Percentiles rank a stretch among this genome's conserved stretches.
These are phyloP conservation scores for Tortrix viridana DNA, from an alignment of 2,888 invertebrate genomes.

Conservation along the genomic window DNA sequence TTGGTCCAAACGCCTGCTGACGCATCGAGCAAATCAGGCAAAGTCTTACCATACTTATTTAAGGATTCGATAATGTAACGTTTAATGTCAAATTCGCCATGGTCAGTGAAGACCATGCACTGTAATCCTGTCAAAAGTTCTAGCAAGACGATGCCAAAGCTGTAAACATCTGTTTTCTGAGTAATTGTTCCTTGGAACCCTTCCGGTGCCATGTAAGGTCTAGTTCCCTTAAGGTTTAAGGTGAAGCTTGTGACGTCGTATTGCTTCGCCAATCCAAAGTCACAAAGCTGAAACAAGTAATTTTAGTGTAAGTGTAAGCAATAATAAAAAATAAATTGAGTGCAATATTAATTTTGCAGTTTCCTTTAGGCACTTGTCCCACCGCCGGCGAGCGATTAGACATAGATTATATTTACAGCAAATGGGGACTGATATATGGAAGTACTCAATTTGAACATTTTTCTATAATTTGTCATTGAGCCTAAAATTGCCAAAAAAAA, in stretches of 20 bases:
- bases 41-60: conserved; percentile 72
- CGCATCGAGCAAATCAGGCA: conserved; percentile 83
- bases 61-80: conserved; percentile 77
- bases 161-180: conserved; percentile 90
- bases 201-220: conserved; percentile 91
- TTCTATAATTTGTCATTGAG: no score
- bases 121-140: conserved; percentile 89
- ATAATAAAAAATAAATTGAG: background rate
- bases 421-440: no score
- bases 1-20: conserved; percentile 81
- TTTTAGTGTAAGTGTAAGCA: no score
- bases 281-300: conserved; percentile 85
- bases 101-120: conserved; percentile 81
- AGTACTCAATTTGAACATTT: no score
- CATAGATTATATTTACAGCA: no score
- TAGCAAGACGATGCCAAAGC: conserved; percentile 90
- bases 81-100: conserved; percentile 72
- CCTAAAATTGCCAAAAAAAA: no score
- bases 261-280: conserved; percentile 89
- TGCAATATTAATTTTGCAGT: no score
- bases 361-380: no score
- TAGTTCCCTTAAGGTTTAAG: conserved; percentile 86
- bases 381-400: no score
- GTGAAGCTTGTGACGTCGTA: conserved; percentile 77
- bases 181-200: conserved; percentile 87